Conservation (phyloP, 2,797 vertebrate genomes). For the Squalus acanthias region DNA sequence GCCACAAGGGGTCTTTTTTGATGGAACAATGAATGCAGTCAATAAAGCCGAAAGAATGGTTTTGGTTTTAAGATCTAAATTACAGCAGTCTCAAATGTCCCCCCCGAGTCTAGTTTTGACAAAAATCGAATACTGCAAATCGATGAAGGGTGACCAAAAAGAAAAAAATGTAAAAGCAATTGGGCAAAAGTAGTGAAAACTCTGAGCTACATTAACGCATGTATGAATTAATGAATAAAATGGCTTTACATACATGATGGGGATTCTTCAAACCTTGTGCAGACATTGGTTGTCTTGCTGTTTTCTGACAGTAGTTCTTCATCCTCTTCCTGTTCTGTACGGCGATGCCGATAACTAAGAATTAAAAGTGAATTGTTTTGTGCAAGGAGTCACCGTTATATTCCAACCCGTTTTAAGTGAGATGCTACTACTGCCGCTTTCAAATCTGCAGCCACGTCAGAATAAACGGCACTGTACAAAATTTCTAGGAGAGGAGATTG, state of each 20-base stretch:
- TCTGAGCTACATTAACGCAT: neutral
- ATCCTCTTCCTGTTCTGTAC: constrained; percentile 95
- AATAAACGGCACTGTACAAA: neutral
- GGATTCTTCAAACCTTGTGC: constrained; percentile 92
- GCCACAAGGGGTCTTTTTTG: neutral
- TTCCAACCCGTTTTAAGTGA: neutral
- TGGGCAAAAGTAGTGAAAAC: neutral
- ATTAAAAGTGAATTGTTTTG: constrained; percentile 31
- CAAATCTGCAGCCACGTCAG: neutral
- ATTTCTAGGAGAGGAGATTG: neutral
- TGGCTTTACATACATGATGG: constrained; percentile 78
- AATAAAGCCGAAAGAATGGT: neutral
- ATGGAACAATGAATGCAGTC: neutral
- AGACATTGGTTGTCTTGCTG: constrained; percentile 88
- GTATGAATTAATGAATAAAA: constrained; percentile 34
- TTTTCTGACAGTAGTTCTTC: constrained; percentile 93
- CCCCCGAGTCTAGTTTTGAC: neutral
- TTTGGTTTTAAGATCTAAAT: neutral
- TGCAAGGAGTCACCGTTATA: neutral
- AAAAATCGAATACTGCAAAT: neutral
- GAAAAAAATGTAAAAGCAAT: constrained; percentile 15
- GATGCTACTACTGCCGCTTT: neutral
- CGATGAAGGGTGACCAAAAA: neutral
- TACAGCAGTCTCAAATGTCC: neutral
- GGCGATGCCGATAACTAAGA: constrained; percentile 83